Percentiles rank a stretch among this genome's conserved stretches.
Evolutionary conservation across 2,113 vertebrate genomes (phyloP).

Genomic region (Amphilophus citrinellus): DNA sequence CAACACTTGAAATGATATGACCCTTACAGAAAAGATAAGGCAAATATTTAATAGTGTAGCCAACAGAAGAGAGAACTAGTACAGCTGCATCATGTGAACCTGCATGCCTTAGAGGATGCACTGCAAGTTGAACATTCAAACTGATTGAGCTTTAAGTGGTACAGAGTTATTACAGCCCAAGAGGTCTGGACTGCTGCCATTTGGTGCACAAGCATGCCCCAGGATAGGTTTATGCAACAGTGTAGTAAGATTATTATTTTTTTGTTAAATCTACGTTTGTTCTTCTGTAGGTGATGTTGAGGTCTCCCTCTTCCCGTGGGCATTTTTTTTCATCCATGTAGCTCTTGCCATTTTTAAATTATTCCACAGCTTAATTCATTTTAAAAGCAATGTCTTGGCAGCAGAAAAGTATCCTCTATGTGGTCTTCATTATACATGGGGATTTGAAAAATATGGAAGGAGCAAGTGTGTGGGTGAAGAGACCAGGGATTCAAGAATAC

Average conservation of each 20-base stretch:
- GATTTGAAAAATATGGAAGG: constrained; percentile 75
- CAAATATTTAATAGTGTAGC: constrained; percentile 50
- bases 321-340: constrained; percentile 34
- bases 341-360: constrained; percentile 48
- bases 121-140: constrained; percentile 27
- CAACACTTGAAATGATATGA: constrained; percentile 42
- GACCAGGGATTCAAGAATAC: constrained; percentile 44
- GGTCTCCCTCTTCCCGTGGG: constrained; percentile 62
- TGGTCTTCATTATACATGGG: constrained; percentile 86
- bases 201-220: constrained; percentile 37
- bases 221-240: constrained; percentile 62
- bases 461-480: constrained; percentile 51
- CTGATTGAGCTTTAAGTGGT: constrained; percentile 37
- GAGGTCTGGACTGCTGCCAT: constrained; percentile 28
- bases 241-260: constrained; percentile 43
- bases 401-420: constrained; percentile 85
- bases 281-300: constrained; percentile 60
- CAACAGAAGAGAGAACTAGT: constrained; percentile 19
- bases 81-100: constrained; percentile 34
- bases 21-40: constrained; percentile 59
- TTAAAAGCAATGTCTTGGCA: constrained; percentile 85
- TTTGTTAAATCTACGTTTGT: constrained; percentile 60
- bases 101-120: constrained; percentile 22
- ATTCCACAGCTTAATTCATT: constrained; percentile 79
- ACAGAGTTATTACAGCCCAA: constrained; percentile 40